Evolutionary conservation across 2,797 vertebrate species (phyloP).

Genomic region (Ceryle rudis): DNA sequence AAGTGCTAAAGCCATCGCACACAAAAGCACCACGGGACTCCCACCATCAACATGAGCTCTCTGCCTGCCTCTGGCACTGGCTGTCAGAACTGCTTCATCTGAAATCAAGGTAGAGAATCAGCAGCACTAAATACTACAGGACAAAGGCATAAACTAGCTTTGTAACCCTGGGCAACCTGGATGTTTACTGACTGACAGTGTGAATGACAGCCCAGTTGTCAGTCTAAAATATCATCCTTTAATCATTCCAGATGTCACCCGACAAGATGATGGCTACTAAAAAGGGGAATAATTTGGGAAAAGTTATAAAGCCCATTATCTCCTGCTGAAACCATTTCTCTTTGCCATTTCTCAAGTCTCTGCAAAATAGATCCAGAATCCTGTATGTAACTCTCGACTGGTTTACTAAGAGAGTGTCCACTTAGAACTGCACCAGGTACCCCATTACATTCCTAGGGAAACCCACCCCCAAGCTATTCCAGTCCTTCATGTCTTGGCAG

Average conservation of each 20-base stretch:
- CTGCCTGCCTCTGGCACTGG: background rate
- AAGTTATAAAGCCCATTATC: conserved; percentile 66
- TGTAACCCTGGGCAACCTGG: conserved; percentile 71
- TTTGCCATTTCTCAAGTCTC: conserved; percentile 23
- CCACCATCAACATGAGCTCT: conserved; percentile 17
- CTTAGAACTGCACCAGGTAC: background rate
- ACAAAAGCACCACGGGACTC: conserved; percentile 57
- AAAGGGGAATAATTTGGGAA: conserved; percentile 65
- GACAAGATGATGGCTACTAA: conserved; percentile 68
- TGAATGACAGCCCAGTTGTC: conserved; percentile 64
- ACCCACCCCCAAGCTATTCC: background rate
- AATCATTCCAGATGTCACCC: conserved; percentile 63
- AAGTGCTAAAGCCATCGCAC: background rate
- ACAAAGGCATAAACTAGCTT: conserved; percentile 65
- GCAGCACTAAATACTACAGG: conserved; percentile 58
- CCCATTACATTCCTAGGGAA: background rate
- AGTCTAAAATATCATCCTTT: conserved; percentile 53
- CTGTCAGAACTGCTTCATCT: conserved; percentile 42
- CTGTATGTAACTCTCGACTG: background rate
- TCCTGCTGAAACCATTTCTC: conserved; percentile 63
- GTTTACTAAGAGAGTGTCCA: background rate
- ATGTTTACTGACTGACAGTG: conserved; percentile 63
- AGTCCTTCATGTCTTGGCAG: background rate
- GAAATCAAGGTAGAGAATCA: conserved; percentile 65
- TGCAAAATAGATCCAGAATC: conserved; percentile 50